A percentile compares a stretch with the other conserved stretches of the same genome.
Evolutionary conservation across 1,140 invertebrate genomes (phyloP).

Genomic region (Helicoverpa armigera): DNA sequence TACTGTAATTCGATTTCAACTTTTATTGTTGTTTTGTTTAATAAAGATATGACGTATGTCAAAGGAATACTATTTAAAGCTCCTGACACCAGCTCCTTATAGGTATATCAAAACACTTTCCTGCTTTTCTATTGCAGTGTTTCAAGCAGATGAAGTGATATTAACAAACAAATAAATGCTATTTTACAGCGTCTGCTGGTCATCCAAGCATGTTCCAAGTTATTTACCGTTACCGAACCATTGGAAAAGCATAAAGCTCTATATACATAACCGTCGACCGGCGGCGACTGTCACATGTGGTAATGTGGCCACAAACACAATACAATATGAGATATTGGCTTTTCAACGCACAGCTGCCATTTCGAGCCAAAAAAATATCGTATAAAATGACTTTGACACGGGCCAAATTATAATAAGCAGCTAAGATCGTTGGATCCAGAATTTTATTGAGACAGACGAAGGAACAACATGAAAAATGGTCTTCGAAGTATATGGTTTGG

Average conservation of each 20-base stretch:
- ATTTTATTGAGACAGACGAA: neutral
- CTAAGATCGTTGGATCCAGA: neutral
- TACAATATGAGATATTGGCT: constrained; percentile 56
- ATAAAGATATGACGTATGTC: too few species aligned
- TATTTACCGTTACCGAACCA: neutral
- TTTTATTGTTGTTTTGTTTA: too few species aligned
- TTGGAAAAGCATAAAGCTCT: neutral
- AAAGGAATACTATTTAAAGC: too few species aligned
- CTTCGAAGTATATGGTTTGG: neutral
- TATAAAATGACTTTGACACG: constrained; percentile 56
- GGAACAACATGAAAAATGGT: neutral
- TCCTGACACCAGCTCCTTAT: too few species aligned
- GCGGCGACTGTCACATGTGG: constrained; percentile 57
- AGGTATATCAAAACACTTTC: too few species aligned
- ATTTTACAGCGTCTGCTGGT: neutral
- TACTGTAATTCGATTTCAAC: too few species aligned
- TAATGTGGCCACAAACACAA: constrained; percentile 62
- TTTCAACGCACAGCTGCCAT: constrained; percentile 56
- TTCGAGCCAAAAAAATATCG: constrained; percentile 48
- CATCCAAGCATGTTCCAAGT: neutral
- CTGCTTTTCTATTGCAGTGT: too few species aligned
- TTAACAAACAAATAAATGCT: neutral
- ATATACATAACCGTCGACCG: constrained; percentile 7
- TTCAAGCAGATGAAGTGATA: too few species aligned
- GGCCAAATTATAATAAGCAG: constrained; percentile 54